phyloP scores from a whole-genome alignment of 2,888 invertebrate species.

The Tipula unca region DNA sequence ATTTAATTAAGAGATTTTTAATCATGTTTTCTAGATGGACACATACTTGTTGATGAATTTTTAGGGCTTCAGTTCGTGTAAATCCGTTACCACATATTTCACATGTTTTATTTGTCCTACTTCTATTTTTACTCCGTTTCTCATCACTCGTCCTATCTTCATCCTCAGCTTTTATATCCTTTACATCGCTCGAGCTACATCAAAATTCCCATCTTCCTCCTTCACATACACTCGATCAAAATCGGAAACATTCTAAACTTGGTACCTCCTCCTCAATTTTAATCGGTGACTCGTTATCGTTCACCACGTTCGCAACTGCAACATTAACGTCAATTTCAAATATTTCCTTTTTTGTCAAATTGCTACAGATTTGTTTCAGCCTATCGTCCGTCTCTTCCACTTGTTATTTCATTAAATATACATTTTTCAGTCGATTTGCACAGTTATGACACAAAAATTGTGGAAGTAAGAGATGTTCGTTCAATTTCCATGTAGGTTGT shows the following conservation, averaged over 20 bases:
- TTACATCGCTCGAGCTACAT: neutral
- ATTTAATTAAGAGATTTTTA: too few relatives aligned
- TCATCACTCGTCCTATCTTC: neutral
- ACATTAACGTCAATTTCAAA: neutral
- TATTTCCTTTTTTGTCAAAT: neutral
- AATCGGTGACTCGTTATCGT: neutral
- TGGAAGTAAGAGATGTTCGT: neutral
- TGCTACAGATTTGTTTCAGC: neutral
- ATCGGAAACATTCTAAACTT: neutral
- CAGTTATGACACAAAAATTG: neutral
- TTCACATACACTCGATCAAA: neutral
- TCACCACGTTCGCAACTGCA: neutral
- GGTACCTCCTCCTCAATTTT: neutral
- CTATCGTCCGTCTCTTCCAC: neutral
- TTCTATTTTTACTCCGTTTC: neutral
- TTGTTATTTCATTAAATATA: neutral
- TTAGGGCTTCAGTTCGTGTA: neutral
- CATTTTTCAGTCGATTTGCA: neutral
- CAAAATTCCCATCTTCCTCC: neutral
- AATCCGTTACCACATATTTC: conserved; percentile 2
- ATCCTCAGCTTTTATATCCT: neutral
- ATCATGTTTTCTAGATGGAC: neutral
- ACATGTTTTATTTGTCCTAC: neutral
- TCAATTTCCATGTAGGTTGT: neutral
- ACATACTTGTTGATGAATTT: neutral